Conservation (phyloP, 2,888 invertebrate species). For the Zootermopsis nevadensis region DNA sequence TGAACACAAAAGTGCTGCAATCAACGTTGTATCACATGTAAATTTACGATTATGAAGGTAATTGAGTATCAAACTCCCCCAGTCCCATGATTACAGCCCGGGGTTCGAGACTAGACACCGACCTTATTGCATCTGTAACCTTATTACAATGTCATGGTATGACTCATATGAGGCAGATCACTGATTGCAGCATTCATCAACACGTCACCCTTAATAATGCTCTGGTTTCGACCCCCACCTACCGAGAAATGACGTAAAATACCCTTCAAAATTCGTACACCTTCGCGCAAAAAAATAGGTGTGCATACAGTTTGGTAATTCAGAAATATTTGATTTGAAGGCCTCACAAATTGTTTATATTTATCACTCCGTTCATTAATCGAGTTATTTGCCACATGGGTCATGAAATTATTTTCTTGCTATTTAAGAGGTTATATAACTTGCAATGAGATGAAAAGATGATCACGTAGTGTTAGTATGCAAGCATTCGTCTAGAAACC, state of each 20-base stretch:
- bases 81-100: background rate
- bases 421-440: no score
- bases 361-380: no score
- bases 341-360: no score
- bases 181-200: conserved; percentile 24
- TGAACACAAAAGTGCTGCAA: background rate
- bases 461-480: no score
- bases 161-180: background rate
- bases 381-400: no score
- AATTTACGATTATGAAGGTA: conserved; percentile 17
- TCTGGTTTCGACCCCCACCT: background rate
- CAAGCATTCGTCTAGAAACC: no score
- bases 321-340: no score
- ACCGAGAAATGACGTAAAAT: background rate
- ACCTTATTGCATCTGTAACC: conserved; percentile 3
- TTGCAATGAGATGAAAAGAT: no score
- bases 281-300: no score
- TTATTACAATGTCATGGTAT: background rate
- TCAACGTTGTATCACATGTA: conserved; percentile 1
- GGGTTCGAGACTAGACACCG: background rate
- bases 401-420: no score
- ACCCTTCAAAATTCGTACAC: no score
- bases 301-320: no score
- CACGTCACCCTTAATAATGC: background rate
- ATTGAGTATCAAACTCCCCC: background rate